Conservation (phyloP, 2,113 vertebrate genomes). For the Podarcis cretensis region DNA sequence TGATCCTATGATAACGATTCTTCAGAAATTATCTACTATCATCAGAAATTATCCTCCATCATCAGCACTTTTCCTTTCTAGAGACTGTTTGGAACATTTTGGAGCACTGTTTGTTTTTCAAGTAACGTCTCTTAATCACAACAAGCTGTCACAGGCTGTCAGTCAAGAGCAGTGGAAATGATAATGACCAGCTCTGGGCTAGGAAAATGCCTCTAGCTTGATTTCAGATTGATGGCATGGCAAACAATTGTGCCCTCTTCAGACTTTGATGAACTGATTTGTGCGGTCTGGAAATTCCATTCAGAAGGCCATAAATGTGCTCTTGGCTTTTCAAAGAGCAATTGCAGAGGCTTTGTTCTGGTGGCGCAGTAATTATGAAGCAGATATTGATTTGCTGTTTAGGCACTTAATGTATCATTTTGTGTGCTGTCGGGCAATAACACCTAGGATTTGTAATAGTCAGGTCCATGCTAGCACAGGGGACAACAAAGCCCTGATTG, state of each 20-base stretch:
- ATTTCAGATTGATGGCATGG: conserved; percentile 57
- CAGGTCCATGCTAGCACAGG: conserved; percentile 8
- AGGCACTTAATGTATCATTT: neutral
- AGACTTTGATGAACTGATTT: conserved; percentile 53
- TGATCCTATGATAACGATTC: neutral
- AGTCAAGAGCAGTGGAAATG: conserved; percentile 55
- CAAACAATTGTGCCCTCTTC: conserved; percentile 55
- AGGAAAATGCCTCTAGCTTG: conserved; percentile 50
- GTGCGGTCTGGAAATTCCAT: conserved; percentile 43
- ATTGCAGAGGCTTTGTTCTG: neutral
- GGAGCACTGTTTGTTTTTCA: conserved; percentile 51
- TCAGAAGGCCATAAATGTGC: conserved; percentile 22
- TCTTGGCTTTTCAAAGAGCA: conserved; percentile 42
- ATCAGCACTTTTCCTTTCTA: conserved; percentile 8
- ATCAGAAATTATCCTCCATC: neutral
- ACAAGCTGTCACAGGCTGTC: conserved; percentile 62
- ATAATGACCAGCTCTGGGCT: conserved; percentile 61
- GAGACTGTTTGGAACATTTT: conserved; percentile 42
- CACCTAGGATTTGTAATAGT: neutral
- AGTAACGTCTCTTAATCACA: conserved; percentile 57
- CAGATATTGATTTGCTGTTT: conserved; percentile 28
- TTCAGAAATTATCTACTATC: neutral
- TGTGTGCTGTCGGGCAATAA: neutral
- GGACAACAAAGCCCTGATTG: neutral
- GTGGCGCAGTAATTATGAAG: conserved; percentile 6